phyloP scores from a whole-genome alignment of 2,888 invertebrate genomes.

The Rhamnusium bicolor region DNA sequence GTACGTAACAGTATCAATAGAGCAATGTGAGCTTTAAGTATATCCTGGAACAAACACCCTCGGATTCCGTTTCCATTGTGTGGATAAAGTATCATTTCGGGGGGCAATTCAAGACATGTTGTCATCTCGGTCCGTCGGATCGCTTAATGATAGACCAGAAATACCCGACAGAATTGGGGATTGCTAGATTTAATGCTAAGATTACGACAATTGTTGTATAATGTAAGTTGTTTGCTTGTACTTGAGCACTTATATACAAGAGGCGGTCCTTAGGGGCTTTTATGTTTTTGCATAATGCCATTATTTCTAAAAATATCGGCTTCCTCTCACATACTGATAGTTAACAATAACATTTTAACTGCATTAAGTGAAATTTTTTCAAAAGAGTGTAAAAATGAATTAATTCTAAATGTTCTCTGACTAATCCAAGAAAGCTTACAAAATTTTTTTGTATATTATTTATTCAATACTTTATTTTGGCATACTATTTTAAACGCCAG shows the following conservation, averaged over 20 bases:
- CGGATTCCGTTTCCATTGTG: slow-evolving; percentile 56
- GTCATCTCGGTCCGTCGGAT: slow-evolving; percentile 56
- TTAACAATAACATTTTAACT: neutral
- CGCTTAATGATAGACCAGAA: slow-evolving; percentile 56
- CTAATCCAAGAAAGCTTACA: too few relatives aligned
- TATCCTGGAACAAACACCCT: slow-evolving; percentile 61
- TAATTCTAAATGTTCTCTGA: too few relatives aligned
- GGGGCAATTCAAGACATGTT: slow-evolving; percentile 57
- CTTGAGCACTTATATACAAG: slow-evolving; percentile 46
- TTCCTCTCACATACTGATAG: neutral
- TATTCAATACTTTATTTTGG: too few relatives aligned
- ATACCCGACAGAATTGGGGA: slow-evolving; percentile 40
- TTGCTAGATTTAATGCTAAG: slow-evolving; percentile 51
- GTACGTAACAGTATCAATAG: slow-evolving; percentile 33
- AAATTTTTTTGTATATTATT: too few relatives aligned
- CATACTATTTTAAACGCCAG: too few relatives aligned
- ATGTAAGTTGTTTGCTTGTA: slow-evolving; percentile 51
- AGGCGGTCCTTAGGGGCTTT: slow-evolving; percentile 32
- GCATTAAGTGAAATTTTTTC: neutral
- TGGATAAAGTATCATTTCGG: slow-evolving; percentile 61
- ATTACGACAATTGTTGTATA: slow-evolving; percentile 56
- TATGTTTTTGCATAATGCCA: neutral
- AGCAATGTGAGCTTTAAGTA: slow-evolving; percentile 31
- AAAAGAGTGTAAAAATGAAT: too few relatives aligned
- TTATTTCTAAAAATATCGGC: slow-evolving; percentile 23